Conservation (phyloP, 1,140 invertebrate species). For the Platyscapa corneri region DNA sequence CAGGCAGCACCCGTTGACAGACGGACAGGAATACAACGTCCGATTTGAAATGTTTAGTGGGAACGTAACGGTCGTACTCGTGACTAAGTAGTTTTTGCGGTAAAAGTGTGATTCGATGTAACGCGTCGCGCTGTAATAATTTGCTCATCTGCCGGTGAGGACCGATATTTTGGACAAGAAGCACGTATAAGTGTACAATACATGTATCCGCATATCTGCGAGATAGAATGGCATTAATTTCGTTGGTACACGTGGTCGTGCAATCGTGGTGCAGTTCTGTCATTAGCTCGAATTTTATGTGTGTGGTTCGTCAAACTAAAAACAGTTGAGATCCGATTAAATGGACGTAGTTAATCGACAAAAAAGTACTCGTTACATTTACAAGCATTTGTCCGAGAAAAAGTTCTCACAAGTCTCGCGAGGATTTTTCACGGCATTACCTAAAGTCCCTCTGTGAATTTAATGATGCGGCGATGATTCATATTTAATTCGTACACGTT, state of each 20-base stretch:
- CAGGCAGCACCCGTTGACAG: not conserved
- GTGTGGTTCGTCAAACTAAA: not conserved
- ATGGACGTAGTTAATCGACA: not conserved
- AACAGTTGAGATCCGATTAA: not conserved
- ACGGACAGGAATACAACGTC: not conserved
- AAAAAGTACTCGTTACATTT: not conserved
- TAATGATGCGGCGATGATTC: constrained; percentile 5
- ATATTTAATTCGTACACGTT: not conserved
- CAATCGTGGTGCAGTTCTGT: not conserved
- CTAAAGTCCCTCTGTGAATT: not conserved
- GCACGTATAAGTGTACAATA: not conserved
- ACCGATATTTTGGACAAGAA: not conserved
- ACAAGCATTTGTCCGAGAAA: not conserved
- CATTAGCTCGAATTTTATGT: not conserved
- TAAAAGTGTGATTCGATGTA: not conserved
- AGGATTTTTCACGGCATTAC: constrained; percentile 7
- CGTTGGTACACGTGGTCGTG: not conserved
- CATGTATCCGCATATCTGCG: not conserved
- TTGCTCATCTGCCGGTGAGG: not conserved
- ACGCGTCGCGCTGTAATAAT: not conserved
- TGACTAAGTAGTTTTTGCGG: constrained; percentile 28
- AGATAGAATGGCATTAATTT: not conserved
- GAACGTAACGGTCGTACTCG: not conserved
- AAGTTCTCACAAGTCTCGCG: not conserved
- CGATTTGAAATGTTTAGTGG: not conserved